Conservation (phyloP, 2,888 invertebrate species). For the Adela reaumurella region DNA sequence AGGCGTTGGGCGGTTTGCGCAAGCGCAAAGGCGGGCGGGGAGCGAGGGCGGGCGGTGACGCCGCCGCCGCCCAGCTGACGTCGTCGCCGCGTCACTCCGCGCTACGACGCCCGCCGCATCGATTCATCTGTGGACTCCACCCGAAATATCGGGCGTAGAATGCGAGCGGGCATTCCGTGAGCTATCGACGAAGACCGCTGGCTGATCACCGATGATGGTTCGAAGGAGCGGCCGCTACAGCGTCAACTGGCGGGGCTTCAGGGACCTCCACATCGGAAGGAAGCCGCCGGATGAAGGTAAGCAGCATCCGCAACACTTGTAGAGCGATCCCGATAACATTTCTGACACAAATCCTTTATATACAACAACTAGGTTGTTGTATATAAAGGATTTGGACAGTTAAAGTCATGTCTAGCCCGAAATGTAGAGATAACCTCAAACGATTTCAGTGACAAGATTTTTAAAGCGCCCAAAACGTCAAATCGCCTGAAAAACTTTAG, state of each 20-base stretch:
- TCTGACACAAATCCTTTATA: too few species aligned
- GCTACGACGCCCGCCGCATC: background rate
- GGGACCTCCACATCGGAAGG: conserved; percentile 42
- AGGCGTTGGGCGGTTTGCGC: conserved; percentile 8
- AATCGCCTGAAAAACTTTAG: too few species aligned
- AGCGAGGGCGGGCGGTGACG: conserved; percentile 23
- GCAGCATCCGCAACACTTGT: too few species aligned
- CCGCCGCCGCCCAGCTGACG: conserved; percentile 19
- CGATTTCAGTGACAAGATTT: too few species aligned
- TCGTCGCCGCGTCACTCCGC: conserved; percentile 6
- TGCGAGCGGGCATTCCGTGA: background rate
- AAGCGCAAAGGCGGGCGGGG: conserved; percentile 14
- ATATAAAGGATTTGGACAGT: too few species aligned
- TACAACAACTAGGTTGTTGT: too few species aligned
- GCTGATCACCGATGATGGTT: conserved; percentile 35
- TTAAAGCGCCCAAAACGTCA: too few species aligned
- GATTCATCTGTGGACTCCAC: background rate
- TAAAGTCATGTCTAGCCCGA: too few species aligned
- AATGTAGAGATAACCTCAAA: too few species aligned
- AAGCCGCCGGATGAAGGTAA: conserved; percentile 49
- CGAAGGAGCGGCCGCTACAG: conserved; percentile 51
- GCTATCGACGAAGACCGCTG: background rate
- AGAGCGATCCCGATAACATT: too few species aligned
- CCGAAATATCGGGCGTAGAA: background rate
- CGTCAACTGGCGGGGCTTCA: conserved; percentile 51